Evolutionary conservation across 2,888 invertebrate species (phyloP).

Genomic region (Phalera bucephala): DNA sequence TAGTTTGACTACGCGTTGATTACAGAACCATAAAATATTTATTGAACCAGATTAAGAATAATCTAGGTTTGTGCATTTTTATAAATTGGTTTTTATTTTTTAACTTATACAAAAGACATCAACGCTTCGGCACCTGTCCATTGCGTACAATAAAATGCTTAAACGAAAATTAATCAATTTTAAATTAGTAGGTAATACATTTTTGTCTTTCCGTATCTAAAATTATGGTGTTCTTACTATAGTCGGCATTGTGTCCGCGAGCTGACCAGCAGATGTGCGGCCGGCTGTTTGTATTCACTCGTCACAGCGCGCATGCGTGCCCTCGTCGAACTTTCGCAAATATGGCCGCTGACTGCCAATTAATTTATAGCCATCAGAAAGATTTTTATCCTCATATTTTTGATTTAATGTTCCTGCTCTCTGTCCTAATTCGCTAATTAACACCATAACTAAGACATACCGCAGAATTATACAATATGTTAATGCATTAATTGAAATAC

Average conservation of each 20-base stretch:
- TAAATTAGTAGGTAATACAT: too few relatives aligned
- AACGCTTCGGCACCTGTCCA: constrained; percentile 10
- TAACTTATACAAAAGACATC: constrained; percentile 26
- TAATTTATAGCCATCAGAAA: constrained; percentile 4
- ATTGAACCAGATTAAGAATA: too few relatives aligned
- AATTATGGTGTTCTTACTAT: constrained; percentile 34
- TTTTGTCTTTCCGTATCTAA: constrained; percentile 7
- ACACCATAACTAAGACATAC: too few relatives aligned
- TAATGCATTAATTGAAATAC: too few relatives aligned
- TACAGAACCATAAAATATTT: too few relatives aligned
- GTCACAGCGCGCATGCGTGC: constrained; percentile 65
- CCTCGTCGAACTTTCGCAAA: constrained; percentile 47
- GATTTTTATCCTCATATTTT: constrained; percentile 12
- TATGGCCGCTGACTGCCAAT: constrained; percentile 52
- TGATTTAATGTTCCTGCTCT: too few relatives aligned
- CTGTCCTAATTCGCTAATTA: too few relatives aligned
- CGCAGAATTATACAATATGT: too few relatives aligned
- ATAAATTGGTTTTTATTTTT: too few relatives aligned
- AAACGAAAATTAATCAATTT: too few relatives aligned
- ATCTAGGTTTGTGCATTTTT: too few relatives aligned
- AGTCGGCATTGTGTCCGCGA: constrained; percentile 72
- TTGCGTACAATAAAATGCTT: background rate
- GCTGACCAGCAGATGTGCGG: constrained; percentile 82
- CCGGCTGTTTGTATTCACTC: constrained; percentile 69
- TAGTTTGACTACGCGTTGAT: too few relatives aligned